Base-by-base conservation (phyloP, 2,888 invertebrate genomes). In the Philonicus albiceps region DNA sequence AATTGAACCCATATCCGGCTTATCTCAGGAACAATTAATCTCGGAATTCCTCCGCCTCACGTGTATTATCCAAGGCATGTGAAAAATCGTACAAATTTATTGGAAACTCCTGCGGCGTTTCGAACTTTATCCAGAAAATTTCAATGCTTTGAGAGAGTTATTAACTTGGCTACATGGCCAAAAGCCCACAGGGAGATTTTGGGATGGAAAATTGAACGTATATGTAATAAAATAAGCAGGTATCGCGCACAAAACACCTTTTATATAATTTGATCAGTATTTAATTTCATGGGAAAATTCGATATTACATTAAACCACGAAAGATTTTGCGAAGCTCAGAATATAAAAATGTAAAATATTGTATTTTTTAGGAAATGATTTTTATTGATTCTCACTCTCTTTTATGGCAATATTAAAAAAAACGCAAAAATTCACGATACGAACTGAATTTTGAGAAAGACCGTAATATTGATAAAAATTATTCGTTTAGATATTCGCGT, bases 1-100 rank as follows among this genome's bases (percentile, higher is more conserved):
- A 64, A 64, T 64, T 27, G 27, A 27, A 64, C 27, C 64, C 64
- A 64, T 27, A 64, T 64, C 64, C 27, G 22, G 49, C 19, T 78
- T 78, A 78, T 78, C 78, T 78, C 3, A 27, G 49, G 43, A 78
- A 53, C 78, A 78, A 78, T 78, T 78, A 78, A 78, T 78, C 78
- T 78, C 49, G 43, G 78, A 27, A 49, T 78, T 49, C 27, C 49
- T 27, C 40, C 30, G 30, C 49, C 43, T 78, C 27, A 43, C 49
- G n/a, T 78, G 27, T 27, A 78, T 43, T 37, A 27, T 49, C n/a
- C 78, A 3, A 49, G 22, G 27, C 27, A 78, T 78, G 37, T 78
- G 78, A 49, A 78, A 78, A 78, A 78, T 78, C 78, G 27, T 49
- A 27, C 78, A 78, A 43, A 43, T 49, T 78, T 37, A 19, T 49